Evolutionary conservation across 2,888 invertebrate species (phyloP).

Genomic region (Ichneumon xanthorius): DNA sequence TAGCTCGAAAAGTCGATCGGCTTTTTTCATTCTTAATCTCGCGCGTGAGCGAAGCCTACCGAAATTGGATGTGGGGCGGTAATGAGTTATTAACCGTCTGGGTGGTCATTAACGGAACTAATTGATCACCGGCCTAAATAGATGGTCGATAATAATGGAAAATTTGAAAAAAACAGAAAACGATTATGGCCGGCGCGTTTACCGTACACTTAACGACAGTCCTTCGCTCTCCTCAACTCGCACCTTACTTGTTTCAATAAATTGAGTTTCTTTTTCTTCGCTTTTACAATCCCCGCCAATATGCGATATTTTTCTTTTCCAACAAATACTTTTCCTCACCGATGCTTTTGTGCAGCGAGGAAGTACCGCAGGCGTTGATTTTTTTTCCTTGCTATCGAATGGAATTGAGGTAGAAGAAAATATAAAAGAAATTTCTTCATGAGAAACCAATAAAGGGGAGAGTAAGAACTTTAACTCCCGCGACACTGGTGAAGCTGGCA

Average conservation of each 20-base stretch:
- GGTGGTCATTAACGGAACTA: conserved; percentile 56
- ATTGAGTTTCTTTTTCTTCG: background rate
- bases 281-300: background rate
- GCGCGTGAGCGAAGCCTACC: background rate
- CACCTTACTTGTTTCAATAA: background rate
- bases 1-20: conserved; percentile 25
- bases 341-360: background rate
- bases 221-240: background rate
- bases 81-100: conserved; percentile 58
- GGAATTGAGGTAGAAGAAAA: background rate
- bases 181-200: background rate
- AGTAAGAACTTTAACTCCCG: conserved; percentile 20
- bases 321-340: background rate
- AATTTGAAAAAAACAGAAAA: background rate
- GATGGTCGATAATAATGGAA: background rate
- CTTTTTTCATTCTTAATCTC: conserved; percentile 15
- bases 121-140: conserved; percentile 39
- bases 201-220: background rate
- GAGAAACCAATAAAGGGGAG: conserved; percentile 24
- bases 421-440: conserved; percentile 1
- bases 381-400: background rate
- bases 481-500: conserved; percentile 1
- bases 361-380: background rate
- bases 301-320: background rate
- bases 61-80: conserved; percentile 47